These are phyloP conservation scores for Noctua pronuba DNA, from an alignment of 2,888 invertebrate genomes.

Conservation along the genomic window DNA sequence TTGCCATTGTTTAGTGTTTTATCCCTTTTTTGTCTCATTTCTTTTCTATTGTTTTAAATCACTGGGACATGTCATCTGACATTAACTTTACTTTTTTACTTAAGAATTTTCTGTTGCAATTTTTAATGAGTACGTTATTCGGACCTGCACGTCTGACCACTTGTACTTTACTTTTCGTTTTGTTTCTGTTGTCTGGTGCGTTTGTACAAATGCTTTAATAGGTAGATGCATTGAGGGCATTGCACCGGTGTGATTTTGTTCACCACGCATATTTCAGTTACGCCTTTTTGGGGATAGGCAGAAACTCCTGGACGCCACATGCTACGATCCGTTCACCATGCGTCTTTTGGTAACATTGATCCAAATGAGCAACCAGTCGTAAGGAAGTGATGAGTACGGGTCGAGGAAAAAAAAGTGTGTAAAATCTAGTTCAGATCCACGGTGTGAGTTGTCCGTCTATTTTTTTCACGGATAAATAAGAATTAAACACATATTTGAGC, in stretches of 20 bases:
- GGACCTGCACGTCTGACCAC: not conserved
- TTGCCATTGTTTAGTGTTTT: conserved; percentile 24
- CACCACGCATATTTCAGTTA: not conserved
- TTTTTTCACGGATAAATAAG: not conserved
- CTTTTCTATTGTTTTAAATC: conserved; percentile 26
- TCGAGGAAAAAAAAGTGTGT: not conserved
- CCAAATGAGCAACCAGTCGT: not conserved
- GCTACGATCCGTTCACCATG: not conserved
- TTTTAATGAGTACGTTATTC: conserved; percentile 23
- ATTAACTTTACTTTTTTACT: conserved; percentile 29
- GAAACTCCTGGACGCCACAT: not conserved
- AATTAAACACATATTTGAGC: not conserved
- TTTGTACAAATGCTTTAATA: conserved; percentile 26
- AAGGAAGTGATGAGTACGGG: not conserved
- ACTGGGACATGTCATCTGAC: conserved; percentile 15
- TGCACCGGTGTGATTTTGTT: not conserved
- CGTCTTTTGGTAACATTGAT: not conserved
- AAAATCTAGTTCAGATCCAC: not conserved
- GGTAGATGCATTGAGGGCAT: not conserved
- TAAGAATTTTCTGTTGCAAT: conserved; percentile 8
- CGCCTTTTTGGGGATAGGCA: not conserved
- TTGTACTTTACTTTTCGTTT: conserved; percentile 10
- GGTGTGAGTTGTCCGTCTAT: not conserved
- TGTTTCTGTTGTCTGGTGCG: not conserved
- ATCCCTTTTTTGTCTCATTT: conserved; percentile 3